Evolutionary conservation across 2,888 invertebrate genomes (phyloP).

Genomic region (Chrysopilus asiliformis): DNA sequence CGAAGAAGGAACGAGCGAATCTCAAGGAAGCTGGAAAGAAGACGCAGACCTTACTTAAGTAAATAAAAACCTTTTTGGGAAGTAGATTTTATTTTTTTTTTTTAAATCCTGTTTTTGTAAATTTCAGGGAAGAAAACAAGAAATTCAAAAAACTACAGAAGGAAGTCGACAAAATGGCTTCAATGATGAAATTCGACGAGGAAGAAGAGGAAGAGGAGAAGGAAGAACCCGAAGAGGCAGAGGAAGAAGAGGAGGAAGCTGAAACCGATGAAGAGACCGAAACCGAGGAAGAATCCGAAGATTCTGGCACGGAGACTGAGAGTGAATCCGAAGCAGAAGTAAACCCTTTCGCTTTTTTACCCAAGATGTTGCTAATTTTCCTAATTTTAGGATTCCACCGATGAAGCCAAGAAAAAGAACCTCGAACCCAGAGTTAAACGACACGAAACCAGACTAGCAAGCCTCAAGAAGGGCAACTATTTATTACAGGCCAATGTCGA

Average conservation of each 20-base stretch:
- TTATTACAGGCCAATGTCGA: conserved; percentile 79
- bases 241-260: conserved; percentile 31
- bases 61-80: conserved; percentile 17
- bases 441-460: conserved; percentile 64
- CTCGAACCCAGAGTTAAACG: conserved; percentile 51
- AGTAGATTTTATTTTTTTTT: conserved; percentile 1
- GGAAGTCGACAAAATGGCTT: conserved; percentile 84
- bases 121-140: conserved; percentile 55
- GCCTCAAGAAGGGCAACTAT: conserved; percentile 78
- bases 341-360: conserved; percentile 19
- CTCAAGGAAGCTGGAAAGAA: conserved; percentile 70
- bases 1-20: conserved; percentile 64
- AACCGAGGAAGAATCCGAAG: conserved; percentile 22
- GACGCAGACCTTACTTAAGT: conserved; percentile 61
- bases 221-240: conserved; percentile 39
- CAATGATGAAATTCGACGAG: conserved; percentile 69
- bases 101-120: conserved; percentile 10
- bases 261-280: conserved; percentile 40
- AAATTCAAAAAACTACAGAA: conserved; percentile 73
- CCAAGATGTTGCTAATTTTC: too few relatives aligned
- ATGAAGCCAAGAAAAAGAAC: conserved; percentile 53
- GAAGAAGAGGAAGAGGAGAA: conserved; percentile 55
- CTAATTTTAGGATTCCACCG: conserved; percentile 45
- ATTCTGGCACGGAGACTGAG: conserved; percentile 43
- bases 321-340: conserved; percentile 56